Conservation (phyloP, 2,888 invertebrate species). For the Mycalesis mineus region DNA sequence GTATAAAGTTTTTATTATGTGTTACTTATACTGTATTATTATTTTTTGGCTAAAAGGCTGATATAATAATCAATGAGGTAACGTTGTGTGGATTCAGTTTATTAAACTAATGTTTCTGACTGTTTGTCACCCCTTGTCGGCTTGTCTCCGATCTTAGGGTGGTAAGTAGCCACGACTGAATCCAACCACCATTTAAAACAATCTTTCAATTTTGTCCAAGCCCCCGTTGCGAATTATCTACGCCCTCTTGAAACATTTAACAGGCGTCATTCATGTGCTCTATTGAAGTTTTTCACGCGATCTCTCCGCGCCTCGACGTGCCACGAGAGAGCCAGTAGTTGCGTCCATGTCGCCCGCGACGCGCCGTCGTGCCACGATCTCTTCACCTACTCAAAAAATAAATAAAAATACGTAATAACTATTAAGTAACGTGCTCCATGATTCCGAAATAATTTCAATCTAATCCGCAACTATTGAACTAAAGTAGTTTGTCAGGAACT, state of each 20-base stretch:
- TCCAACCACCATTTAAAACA: no score
- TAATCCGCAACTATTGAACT: neutral
- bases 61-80: no score
- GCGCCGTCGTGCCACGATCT: constrained; percentile 46
- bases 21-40: no score
- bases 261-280: constrained; percentile 56
- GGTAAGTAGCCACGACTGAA: no score
- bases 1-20: no score
- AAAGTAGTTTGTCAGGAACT: neutral
- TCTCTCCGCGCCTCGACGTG: constrained; percentile 54
- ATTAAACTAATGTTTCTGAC: no score
- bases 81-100: no score
- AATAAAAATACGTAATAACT: no score
- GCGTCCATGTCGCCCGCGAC: constrained; percentile 48
- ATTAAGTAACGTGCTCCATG: neutral
- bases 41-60: no score
- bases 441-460: neutral
- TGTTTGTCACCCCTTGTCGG: no score
- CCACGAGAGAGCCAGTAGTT: constrained; percentile 65
- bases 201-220: neutral
- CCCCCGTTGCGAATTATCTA: neutral
- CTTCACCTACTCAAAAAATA: neutral
- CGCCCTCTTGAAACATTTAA: neutral
- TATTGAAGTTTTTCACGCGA: constrained; percentile 72
- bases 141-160: no score